Evolutionary conservation across 2,113 vertebrate species (phyloP), one percentile per base, ranked within the genome.

Genomic region (Cryptotis parvus): DNA sequence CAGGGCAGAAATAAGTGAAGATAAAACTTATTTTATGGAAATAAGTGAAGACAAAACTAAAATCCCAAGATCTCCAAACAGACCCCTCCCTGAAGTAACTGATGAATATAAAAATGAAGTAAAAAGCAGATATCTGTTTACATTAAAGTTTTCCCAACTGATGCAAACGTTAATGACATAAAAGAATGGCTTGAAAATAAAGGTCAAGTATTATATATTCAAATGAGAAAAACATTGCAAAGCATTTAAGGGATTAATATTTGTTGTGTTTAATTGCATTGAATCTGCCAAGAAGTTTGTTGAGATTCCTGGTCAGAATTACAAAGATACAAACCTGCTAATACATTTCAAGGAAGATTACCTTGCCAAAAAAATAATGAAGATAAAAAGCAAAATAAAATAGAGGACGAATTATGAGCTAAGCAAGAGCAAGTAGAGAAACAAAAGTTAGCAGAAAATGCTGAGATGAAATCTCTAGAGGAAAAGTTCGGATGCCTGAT

Each of bases 231-330:
- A 98, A 99, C 98, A 15, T 77, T 99, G 66, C 98, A 99, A 97
- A 95, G 97, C 98, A 4, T 99, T 99, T 94, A 99, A 99, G 98
- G 99, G 99, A 84, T 99, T 99, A 41, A 98, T 99, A 97, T 99
- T 99, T 95, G 97, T 98, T 52, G 98, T 99, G 91, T 99, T 99
- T 95, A 98, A 99, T 91, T 98, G 97, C 18, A 98, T 99, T 93
- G 99, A 99, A 76, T 98, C 98, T 81, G 98, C 99, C 16, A 99
- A 99, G 97, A 96, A 98, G 96, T 99, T 99, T n/a, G n/a, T n/a
- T n/a, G n/a, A n/a, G n/a, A n/a, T n/a, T n/a, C n/a, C n/a, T n/a
- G n/a, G n/a, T n/a, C 98, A 99, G 7, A 99, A 99, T 94, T 99
- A 98, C 95, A 99, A 99, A 97, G 99, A 99, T 69, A 98, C 99